Evolutionary conservation across 1,140 invertebrate genomes (phyloP).

Genomic region (Megalonaias nervosa): DNA sequence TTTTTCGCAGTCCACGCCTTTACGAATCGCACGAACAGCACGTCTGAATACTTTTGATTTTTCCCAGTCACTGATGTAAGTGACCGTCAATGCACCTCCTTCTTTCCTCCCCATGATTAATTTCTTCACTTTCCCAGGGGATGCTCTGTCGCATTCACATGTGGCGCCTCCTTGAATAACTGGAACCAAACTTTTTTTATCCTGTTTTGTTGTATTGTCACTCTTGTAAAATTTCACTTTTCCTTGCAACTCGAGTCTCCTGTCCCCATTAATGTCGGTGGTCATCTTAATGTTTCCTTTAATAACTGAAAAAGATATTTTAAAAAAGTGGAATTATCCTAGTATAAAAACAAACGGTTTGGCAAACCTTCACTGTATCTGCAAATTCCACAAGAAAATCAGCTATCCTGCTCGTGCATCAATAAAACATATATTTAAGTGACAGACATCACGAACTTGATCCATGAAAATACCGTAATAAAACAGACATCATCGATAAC

Average conservation of each 20-base stretch:
- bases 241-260: slow-evolving; percentile 7
- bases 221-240: slow-evolving; percentile 27
- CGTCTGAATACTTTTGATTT: slow-evolving; percentile 24
- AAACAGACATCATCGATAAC: too few species aligned
- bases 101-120: slow-evolving; percentile 18
- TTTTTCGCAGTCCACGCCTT: slow-evolving; percentile 26
- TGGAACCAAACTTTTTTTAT: slow-evolving; percentile 12
- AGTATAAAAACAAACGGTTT: too few species aligned
- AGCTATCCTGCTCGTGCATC: too few species aligned
- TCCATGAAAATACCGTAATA: too few species aligned
- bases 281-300: slow-evolving; percentile 23
- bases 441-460: too few species aligned
- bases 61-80: slow-evolving; percentile 29
- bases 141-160: slow-evolving; percentile 18
- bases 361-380: too few species aligned
- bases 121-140: not conserved
- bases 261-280: slow-evolving; percentile 11
- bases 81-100: slow-evolving; percentile 7
- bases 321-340: too few species aligned
- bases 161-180: slow-evolving; percentile 19
- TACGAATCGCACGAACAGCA: slow-evolving; percentile 24
- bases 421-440: too few species aligned
- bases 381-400: too few species aligned
- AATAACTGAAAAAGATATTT: slow-evolving; percentile 10
- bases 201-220: slow-evolving; percentile 11